phyloP scores from a whole-genome alignment of 1,140 invertebrate genomes.

The Bicyclus anynana region DNA sequence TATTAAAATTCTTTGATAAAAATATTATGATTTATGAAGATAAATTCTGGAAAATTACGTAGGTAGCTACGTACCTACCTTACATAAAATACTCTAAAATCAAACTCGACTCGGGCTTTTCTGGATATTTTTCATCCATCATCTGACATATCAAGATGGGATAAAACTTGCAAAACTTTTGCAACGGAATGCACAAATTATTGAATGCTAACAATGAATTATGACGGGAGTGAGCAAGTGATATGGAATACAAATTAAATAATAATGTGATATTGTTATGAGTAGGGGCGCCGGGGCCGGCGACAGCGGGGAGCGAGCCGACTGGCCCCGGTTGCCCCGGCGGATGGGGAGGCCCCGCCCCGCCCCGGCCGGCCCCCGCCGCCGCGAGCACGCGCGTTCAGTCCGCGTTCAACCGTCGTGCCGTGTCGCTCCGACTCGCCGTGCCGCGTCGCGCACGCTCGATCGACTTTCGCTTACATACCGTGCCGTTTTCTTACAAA shows the following conservation, averaged over 20 bases:
- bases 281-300: conserved; percentile 39
- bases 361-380: conserved; percentile 23
- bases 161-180: conserved; percentile 7
- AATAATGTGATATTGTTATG: conserved; percentile 64
- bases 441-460: background rate
- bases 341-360: conserved; percentile 47
- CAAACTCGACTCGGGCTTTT: too few species aligned
- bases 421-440: conserved; percentile 53
- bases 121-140: too few species aligned
- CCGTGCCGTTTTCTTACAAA: conserved; percentile 11
- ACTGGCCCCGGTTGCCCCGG: conserved; percentile 24
- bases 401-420: conserved; percentile 62
- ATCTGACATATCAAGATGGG: background rate
- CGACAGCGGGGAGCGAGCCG: conserved; percentile 46
- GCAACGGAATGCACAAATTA: conserved; percentile 24
- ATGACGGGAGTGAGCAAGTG: conserved; percentile 44
- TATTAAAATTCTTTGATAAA: too few species aligned
- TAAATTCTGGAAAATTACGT: too few species aligned
- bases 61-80: too few species aligned
- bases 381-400: conserved; percentile 30
- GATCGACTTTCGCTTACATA: conserved; percentile 4
- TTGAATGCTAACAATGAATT: conserved; percentile 38
- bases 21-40: too few species aligned
- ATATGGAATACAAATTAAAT: conserved; percentile 58
- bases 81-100: too few species aligned